Evolutionary conservation across 1,140 invertebrate genomes (phyloP), one percentile per base, ranked within the genome.

Genomic region (Diplogasteroides magnus): DNA sequence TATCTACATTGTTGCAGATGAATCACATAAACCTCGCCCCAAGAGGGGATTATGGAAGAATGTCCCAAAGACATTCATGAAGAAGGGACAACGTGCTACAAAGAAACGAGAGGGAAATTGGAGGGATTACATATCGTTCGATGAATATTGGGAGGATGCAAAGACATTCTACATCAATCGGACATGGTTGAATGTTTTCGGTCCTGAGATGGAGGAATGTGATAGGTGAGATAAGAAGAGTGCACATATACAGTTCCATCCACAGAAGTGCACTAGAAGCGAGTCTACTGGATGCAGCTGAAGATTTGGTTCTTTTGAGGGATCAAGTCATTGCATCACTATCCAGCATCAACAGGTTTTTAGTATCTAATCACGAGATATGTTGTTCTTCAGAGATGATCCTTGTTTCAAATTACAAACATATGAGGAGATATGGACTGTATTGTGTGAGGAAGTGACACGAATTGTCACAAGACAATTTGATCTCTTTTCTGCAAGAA

Each of bases 181-280:
- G 15, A 72, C 74, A 19, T 75, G 74, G 74, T 55, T 75, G 1
- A 70, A 70, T 58, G 57, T 68, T 27, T 69, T 60, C 58, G 73
- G 72, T 27, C 61, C 63, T 28, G 55, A 69, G 29, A 64, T 74
- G 72, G 61, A 23, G 1, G 71, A 74, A 23, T 57, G 62, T 1
- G 32, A 65, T 23, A 31, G 48, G 26, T 25, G 61, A 11, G 57
- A 32, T 11, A 31, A 67, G 69, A 59, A 72, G 27, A 48, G 28
- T 14, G 27, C 15, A 26, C 11, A 68, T 27, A 55, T 27, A 14
- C 3, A n/a, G 14, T 37, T n/a, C 55, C 26, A 37, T 26, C 61
- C 70, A 58, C 25, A 32, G 14, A 57, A 19, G 32, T 19, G 27
- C 25, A 31, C 14, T 63, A 14, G 3, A 37, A 65, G 2, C 1